Conservation (phyloP, 1,140 invertebrate genomes). For the Drosophila simulans region DNA sequence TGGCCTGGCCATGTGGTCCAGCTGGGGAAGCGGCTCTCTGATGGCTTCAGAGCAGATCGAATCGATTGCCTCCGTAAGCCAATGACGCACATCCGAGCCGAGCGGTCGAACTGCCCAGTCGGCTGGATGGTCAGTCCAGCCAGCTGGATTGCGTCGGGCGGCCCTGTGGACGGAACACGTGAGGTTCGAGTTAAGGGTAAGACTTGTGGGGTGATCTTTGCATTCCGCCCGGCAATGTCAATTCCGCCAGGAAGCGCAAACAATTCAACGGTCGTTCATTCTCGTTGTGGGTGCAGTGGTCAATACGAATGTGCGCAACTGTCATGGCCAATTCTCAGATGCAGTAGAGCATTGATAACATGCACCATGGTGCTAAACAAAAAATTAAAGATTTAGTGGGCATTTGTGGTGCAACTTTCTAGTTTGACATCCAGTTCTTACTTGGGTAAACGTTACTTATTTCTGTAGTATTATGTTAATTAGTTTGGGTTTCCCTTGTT, state of each 20-base stretch:
- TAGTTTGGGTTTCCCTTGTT: too few relatives aligned
- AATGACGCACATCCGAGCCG: constrained; percentile 19
- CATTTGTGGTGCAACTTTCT: too few relatives aligned
- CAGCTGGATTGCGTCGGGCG: constrained; percentile 1
- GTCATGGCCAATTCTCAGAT: constrained; percentile 5
- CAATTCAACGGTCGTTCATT: not conserved
- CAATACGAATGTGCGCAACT: not conserved
- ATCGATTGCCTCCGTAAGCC: constrained; percentile 16
- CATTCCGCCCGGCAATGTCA: constrained; percentile 2
- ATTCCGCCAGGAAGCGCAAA: constrained; percentile 9
- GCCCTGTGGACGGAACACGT: constrained; percentile 3
- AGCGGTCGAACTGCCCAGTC: not conserved
- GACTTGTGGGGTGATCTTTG: constrained; percentile 4
- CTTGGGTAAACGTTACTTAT: too few relatives aligned
- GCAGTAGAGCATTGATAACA: constrained; percentile 3
- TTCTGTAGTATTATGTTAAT: too few relatives aligned
- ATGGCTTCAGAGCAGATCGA: constrained; percentile 6
- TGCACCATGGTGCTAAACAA: too few relatives aligned
- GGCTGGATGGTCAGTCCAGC: not conserved
- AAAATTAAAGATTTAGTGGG: too few relatives aligned
- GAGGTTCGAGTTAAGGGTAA: constrained; percentile 13
- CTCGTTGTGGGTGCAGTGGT: not conserved
- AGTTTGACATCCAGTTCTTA: too few relatives aligned
- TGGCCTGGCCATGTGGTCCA: constrained; percentile 18
- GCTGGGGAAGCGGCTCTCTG: constrained; percentile 4